Evolutionary conservation across 2,888 invertebrate species (phyloP), one percentile per base, ranked within the genome.

Genomic region (Brachylomia viminalis): DNA sequence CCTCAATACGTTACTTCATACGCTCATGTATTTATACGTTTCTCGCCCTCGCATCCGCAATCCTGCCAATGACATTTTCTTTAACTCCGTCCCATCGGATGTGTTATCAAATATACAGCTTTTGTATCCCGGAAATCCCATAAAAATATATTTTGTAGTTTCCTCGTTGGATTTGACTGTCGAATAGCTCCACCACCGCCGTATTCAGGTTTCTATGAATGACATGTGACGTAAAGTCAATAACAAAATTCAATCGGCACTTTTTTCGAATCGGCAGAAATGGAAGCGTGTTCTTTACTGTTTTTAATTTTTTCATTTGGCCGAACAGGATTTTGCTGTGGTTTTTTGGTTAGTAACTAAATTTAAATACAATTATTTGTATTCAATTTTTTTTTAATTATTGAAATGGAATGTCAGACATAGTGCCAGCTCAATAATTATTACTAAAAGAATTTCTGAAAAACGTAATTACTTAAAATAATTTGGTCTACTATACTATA

Each of bases 171-270:
- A 10, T 54, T 49, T 42, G 62, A 79, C 38, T 66, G 61, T 59
- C 47, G 64, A 58, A 77, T 69, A 72, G 58, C 72, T 67, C 47
- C 38, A 73, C 38, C 49, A 56, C 70, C 62, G 56, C 64, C 56
- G 38, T 38, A 38, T 67, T 62, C 49, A 52, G 66, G 73, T 79
- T 86, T 80, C 67, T 72, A 76, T 78, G 74, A 85, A 71, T 80
- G 87, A 86, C 77, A 85, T 70, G 68, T 77, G 77, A 82, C 81
- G 67, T 80, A 85, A 75, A 83, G 77, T 85, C 80, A 77, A 87
- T 83, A 85, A 75, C 81, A 75, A 80, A 82, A 85, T 85, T 79
- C 88, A 85, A 83, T 88, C 74, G 80, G 42, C 79, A 82, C 54
- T 85, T 85, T 86, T 86, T 74, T 67, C 75, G 77, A 77, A 33